These are phyloP conservation scores for Cuniculus paca DNA, from an alignment of 2,797 vertebrate genomes.

Conservation along the genomic window DNA sequence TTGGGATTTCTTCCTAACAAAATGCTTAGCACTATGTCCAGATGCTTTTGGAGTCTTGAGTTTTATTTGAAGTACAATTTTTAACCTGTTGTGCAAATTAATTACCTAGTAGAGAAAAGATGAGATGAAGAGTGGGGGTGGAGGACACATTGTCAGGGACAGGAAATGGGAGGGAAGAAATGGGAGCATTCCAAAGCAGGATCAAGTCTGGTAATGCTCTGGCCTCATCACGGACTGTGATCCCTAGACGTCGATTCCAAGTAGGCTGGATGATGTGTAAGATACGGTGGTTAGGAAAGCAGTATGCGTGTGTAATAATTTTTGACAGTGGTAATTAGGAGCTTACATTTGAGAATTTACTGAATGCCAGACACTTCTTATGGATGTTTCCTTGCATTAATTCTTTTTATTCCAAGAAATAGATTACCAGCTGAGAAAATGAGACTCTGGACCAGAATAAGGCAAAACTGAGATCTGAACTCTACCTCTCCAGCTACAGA, in stretches of 20 bases:
- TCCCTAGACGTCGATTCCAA: background rate
- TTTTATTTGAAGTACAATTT: background rate
- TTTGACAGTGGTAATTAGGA: background rate
- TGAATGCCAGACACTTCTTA: background rate
- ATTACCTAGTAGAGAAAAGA: background rate
- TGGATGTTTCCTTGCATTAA: background rate
- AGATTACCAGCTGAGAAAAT: background rate
- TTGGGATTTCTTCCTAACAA: background rate
- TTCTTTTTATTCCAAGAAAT: background rate
- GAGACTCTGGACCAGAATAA: background rate
- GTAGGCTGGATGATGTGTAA: background rate
- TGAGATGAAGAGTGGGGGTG: background rate
- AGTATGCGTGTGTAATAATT: no score
- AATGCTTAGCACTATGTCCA: background rate
- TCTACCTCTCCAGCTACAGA: background rate
- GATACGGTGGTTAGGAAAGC: background rate
- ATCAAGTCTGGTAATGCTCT: accelerated
- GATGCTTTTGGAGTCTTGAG: background rate
- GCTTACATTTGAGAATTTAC: background rate
- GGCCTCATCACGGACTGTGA: background rate
- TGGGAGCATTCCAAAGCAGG: background rate
- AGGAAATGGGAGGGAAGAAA: background rate
- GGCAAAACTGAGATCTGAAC: background rate
- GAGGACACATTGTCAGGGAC: background rate
- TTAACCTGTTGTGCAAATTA: background rate